These are phyloP conservation scores for Phorcus lineatus DNA, from an alignment of 2,888 invertebrate species.

Conservation along the genomic window DNA sequence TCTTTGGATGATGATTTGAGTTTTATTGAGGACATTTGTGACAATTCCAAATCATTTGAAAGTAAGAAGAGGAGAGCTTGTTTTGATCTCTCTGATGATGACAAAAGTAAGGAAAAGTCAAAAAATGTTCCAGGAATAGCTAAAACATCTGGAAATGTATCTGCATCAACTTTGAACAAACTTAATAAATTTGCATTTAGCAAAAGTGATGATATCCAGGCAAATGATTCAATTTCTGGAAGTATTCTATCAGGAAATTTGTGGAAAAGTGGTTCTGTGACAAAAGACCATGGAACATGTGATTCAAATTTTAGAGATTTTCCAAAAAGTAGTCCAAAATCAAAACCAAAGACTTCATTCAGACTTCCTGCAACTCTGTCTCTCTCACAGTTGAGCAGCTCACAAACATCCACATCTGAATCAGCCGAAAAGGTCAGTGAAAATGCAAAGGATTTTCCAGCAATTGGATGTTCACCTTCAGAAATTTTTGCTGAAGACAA, in stretches of 20 bases:
- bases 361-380: neutral
- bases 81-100: conserved; percentile 13
- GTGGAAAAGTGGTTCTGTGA: conserved; percentile 29
- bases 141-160: neutral
- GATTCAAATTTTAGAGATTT: conserved; percentile 1
- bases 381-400: neutral
- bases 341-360: neutral
- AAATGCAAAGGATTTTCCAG: neutral
- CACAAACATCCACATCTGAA: neutral
- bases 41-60: neutral
- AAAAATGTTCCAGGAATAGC: neutral
- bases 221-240: conserved; percentile 35
- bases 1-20: neutral
- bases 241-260: conserved; percentile 46
- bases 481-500: neutral
- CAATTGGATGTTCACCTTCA: conserved; percentile 28
- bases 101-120: neutral
- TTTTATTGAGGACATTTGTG: neutral
- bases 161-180: conserved; percentile 31
- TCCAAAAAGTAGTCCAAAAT: neutral
- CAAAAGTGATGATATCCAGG: neutral
- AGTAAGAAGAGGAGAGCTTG: conserved; percentile 12
- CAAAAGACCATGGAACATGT: neutral
- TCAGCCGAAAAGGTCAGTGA: neutral
- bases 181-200: conserved; percentile 39